Conservation (phyloP, 2,797 vertebrate genomes). For the Dryobates pubescens region DNA sequence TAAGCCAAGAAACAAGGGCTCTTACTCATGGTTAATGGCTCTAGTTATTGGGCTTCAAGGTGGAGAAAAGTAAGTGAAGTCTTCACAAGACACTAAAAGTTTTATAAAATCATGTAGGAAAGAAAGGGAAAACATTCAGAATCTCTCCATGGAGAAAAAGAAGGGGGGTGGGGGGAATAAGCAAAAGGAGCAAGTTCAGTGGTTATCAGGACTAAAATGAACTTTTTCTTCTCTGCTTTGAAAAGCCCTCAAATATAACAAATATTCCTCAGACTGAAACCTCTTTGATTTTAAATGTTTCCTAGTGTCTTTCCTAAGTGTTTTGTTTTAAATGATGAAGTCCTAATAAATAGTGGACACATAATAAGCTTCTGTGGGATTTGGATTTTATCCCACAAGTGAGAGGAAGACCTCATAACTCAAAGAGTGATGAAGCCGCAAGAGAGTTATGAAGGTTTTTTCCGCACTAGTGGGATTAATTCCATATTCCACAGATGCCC, state of each 20-base stretch:
- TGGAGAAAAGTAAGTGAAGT: slow-evolving; percentile 24
- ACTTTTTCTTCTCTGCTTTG: slow-evolving; percentile 36
- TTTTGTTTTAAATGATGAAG: slow-evolving; percentile 76
- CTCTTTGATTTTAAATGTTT: slow-evolving; percentile 71
- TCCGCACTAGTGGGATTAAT: slow-evolving; percentile 76
- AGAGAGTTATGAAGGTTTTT: slow-evolving; percentile 77
- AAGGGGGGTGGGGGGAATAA: background rate
- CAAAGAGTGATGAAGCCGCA: slow-evolving; percentile 77
- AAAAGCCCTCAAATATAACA: slow-evolving; percentile 61
- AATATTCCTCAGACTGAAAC: slow-evolving; percentile 58
- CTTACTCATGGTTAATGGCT: background rate
- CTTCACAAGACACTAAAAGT: slow-evolving; percentile 24
- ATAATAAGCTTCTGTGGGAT: slow-evolving; percentile 77
- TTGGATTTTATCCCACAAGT: slow-evolving; percentile 75
- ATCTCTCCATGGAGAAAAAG: slow-evolving; percentile 15
- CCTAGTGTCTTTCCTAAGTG: slow-evolving; percentile 72
- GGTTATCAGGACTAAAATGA: slow-evolving; percentile 49
- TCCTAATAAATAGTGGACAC: slow-evolving; percentile 72
- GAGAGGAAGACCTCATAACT: slow-evolving; percentile 78
- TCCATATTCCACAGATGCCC: slow-evolving; percentile 76
- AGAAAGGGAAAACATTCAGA: slow-evolving; percentile 51
- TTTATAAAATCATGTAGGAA: slow-evolving; percentile 37
- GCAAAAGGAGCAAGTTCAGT: slow-evolving; percentile 35
- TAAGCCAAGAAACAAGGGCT: background rate
- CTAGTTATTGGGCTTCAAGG: background rate